Evolutionary conservation across 2,888 invertebrate genomes (phyloP).

Genomic region (Resseliella maxima): DNA sequence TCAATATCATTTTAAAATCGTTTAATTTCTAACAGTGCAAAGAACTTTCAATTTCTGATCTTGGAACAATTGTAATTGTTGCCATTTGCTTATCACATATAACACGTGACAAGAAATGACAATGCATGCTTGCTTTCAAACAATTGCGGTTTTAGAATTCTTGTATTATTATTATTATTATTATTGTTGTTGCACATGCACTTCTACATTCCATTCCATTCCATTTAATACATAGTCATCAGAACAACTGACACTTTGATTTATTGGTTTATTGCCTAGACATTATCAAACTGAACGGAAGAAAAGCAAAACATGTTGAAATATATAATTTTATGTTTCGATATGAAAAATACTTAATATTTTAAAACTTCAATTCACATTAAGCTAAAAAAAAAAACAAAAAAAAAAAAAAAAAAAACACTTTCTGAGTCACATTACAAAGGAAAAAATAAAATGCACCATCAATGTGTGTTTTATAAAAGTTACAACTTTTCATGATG

Average conservation of each 20-base stretch:
- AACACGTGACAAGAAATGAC: conserved; percentile 43
- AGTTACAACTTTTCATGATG: too few species aligned
- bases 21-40: conserved; percentile 37
- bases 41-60: conserved; percentile 51
- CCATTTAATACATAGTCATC: not conserved
- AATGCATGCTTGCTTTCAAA: not conserved
- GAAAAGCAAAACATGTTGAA: too few species aligned
- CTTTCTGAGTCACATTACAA: too few species aligned
- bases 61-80: not conserved
- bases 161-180: not conserved
- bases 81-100: not conserved
- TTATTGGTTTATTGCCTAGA: not conserved
- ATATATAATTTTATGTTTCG: too few species aligned
- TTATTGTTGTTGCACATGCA: not conserved
- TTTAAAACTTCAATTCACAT: too few species aligned
- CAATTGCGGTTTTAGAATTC: conserved; percentile 1
- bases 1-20: not conserved
- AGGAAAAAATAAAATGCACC: too few species aligned
- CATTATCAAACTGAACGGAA: not conserved
- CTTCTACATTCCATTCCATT: not conserved
- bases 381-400: too few species aligned
- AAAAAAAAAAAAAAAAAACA: too few species aligned
- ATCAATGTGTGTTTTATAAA: too few species aligned
- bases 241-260: not conserved
- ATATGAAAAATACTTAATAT: too few species aligned